Evolutionary conservation across 2,888 invertebrate genomes (phyloP).

Genomic region (Cryptophagus acutangulus): DNA sequence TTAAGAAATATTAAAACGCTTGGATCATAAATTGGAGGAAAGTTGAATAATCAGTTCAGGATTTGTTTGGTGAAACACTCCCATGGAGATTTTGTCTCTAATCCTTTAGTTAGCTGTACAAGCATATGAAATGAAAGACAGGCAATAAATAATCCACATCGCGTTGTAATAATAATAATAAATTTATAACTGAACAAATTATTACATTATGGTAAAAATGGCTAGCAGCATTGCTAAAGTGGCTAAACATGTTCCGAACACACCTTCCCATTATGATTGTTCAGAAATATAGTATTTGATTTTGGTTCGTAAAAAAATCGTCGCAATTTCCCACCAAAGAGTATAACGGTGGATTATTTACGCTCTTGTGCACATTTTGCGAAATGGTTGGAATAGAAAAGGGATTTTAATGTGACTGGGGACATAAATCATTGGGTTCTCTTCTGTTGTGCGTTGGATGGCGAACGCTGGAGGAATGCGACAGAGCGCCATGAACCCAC

Average conservation of each 20-base stretch:
- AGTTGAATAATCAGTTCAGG: too few relatives aligned
- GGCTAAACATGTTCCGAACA: neutral
- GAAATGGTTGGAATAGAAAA: slow-evolving; percentile 10
- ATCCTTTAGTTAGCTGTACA: neutral
- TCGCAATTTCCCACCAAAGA: too few relatives aligned
- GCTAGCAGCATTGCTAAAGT: neutral
- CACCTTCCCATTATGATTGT: slow-evolving; percentile 1
- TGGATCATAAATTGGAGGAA: too few relatives aligned
- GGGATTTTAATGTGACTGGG: slow-evolving; percentile 17
- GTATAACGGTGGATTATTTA: too few relatives aligned
- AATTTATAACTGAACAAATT: neutral
- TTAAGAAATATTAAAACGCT: too few relatives aligned
- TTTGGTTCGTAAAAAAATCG: too few relatives aligned
- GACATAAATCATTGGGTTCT: slow-evolving; percentile 22
- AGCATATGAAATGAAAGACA: neutral
- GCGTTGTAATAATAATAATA: neutral
- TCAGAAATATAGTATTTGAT: too few relatives aligned
- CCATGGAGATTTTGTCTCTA: too few relatives aligned
- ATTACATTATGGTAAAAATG: neutral
- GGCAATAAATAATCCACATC: neutral
- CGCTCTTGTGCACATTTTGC: too few relatives aligned
- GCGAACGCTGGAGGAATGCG: slow-evolving; percentile 33
- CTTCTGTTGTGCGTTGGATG: slow-evolving; percentile 33
- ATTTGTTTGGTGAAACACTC: too few relatives aligned
- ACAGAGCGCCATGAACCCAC: slow-evolving; percentile 36